Evolutionary conservation across 1,140 invertebrate species (phyloP), one percentile per base, ranked within the genome.

Genomic region (Akabosia matsudoensis): DNA sequence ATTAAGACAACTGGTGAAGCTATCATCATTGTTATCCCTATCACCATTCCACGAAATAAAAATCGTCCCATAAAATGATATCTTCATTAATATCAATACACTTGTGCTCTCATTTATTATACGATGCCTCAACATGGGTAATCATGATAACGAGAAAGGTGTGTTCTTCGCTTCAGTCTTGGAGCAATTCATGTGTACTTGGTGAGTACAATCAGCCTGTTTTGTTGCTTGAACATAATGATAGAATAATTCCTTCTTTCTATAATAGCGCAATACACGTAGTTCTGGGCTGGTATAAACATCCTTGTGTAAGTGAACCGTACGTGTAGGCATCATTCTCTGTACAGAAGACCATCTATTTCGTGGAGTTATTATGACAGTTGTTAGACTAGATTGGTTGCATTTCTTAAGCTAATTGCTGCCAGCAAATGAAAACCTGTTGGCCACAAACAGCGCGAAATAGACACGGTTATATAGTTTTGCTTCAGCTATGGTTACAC

Each of bases 321-420:
- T 30, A 67, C 31, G 61, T 30, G 22, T 30, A 67, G 13, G 22
- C 61, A 67, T n/a, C n/a, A 61, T 30, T 30, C 61, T 2, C 30
- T 7, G 13, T 22, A 61, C 26, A 67, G 61, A 67, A 30, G 24
- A 28, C 26, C 24, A 67, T 31, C 24, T 67, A 67, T 67, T 67
- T 67, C 31, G 61, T 61, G 54, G 13, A n/a, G 54, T 61, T 61
- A 61, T 67, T 67, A 67, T 67, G 61, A 67, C 61, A 67, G 61
- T 67, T 30, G 61, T 67, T 24, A 67, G 61, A 28, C 28, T 30
- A 31, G 24, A 30, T 67, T 30, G 61, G 61, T 67, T 67, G 61
- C 61, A 67, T 67, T 67, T 67, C 61, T 67, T 67, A 30, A 61
- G 61, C 61, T 67, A 67, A 67, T 67, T 67, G 61, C 61, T 67